A percentile compares a stretch with the other conserved stretches of the same genome.
Evolutionary conservation across 2,888 invertebrate species (phyloP).

Genomic region (Tenthredo amoena): DNA sequence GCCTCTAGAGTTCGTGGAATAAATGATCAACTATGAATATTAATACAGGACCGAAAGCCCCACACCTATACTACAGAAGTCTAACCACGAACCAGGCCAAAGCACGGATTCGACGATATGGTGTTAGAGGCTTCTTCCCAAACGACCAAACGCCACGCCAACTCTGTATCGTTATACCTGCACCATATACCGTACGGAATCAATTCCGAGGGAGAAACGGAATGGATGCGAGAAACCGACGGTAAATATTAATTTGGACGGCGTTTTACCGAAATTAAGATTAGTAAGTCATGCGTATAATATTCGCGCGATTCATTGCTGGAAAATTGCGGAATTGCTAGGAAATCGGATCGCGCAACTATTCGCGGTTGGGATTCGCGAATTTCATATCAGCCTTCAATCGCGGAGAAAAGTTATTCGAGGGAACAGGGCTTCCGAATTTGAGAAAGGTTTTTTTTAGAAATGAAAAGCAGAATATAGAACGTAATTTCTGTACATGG

Average conservation of each 20-base stretch:
- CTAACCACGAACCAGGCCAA: constrained; percentile 19
- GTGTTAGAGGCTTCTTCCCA: background rate
- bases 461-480: background rate
- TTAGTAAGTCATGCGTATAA: background rate
- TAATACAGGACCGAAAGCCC: constrained; percentile 27
- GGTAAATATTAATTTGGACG: background rate
- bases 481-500: background rate
- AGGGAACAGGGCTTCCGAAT: too few relatives aligned
- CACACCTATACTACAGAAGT: constrained; percentile 14
- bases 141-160: constrained; percentile 41
- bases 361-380: background rate
- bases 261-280: background rate
- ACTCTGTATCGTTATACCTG: constrained; percentile 6
- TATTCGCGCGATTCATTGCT: background rate
- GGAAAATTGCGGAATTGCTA: background rate
- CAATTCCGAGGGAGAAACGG: constrained; percentile 3
- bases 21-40: constrained; percentile 53
- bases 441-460: background rate
- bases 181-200: background rate
- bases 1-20: constrained; percentile 36
- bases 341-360: background rate
- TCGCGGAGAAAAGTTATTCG: background rate
- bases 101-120: constrained; percentile 34
- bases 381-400: background rate
- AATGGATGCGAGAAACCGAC: background rate